Conservation (phyloP, 1,140 invertebrate species). For the Antheraea mylitta region DNA sequence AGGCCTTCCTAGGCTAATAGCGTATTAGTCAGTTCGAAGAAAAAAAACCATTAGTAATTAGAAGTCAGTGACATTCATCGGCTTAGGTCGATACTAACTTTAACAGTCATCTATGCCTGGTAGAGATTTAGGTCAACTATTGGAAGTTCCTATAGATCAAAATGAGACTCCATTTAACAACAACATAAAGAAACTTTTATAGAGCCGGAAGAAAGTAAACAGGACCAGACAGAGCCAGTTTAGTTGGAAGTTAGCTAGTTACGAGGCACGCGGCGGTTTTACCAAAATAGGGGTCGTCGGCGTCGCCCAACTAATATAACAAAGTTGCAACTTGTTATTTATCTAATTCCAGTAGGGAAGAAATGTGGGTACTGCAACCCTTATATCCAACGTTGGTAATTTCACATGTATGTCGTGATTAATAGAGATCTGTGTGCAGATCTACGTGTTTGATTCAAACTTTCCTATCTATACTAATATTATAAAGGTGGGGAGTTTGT, state of each 20-base stretch:
- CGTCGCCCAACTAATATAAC: slow-evolving; percentile 15
- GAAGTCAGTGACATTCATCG: too few relatives aligned
- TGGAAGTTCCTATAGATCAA: background rate
- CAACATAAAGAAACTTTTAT: slow-evolving; percentile 15
- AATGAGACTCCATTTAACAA: background rate
- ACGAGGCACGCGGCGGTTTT: slow-evolving; percentile 16
- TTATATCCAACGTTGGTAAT: background rate
- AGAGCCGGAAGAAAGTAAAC: slow-evolving; percentile 19
- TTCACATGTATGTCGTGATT: too few relatives aligned
- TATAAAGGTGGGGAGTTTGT: too few relatives aligned
- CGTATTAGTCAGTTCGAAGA: too few relatives aligned
- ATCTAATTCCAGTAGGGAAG: slow-evolving; percentile 16
- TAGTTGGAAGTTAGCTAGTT: slow-evolving; percentile 22
- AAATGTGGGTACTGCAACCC: slow-evolving; percentile 4
- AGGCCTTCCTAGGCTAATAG: too few relatives aligned
- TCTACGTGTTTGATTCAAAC: too few relatives aligned
- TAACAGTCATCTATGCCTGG: too few relatives aligned
- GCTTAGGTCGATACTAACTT: too few relatives aligned
- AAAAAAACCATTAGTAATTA: too few relatives aligned
- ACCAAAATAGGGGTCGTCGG: slow-evolving; percentile 17
- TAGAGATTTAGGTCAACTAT: background rate
- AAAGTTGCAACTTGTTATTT: slow-evolving; percentile 23
- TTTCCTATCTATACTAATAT: too few relatives aligned
- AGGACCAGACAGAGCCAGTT: slow-evolving; percentile 13
- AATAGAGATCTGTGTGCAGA: too few relatives aligned